phyloP scores from a whole-genome alignment of 1,140 invertebrate species.

The Charaxes varanes region DNA sequence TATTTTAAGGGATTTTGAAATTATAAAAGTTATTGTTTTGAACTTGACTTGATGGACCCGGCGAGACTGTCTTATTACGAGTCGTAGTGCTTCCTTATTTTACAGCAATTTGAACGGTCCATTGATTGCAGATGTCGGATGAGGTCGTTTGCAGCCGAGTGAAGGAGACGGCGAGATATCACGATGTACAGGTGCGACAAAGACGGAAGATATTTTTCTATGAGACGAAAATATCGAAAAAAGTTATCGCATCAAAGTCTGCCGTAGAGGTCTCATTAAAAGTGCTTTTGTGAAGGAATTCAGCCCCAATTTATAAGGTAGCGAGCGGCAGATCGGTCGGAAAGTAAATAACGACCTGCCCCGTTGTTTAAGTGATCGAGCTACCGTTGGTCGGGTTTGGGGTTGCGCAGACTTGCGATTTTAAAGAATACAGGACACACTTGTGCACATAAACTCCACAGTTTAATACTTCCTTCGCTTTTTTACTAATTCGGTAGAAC shows the following conservation, averaged over 20 bases:
- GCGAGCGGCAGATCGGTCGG: constrained; percentile 50
- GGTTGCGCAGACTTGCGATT: too few species aligned
- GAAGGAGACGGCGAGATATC: constrained; percentile 30
- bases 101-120: constrained; percentile 68
- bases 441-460: too few species aligned
- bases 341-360: constrained; percentile 58
- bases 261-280: constrained; percentile 67
- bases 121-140: constrained; percentile 65
- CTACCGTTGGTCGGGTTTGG: too few species aligned
- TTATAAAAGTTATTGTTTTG: too few species aligned
- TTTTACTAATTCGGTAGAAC: too few species aligned
- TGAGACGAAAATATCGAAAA: constrained; percentile 66
- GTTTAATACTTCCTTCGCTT: too few species aligned
- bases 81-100: constrained; percentile 54
- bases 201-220: constrained; percentile 45
- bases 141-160: constrained; percentile 43
- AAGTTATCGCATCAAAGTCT: constrained; percentile 67
- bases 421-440: too few species aligned
- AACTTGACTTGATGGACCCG: too few species aligned
- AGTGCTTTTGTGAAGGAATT: constrained; percentile 65
- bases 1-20: too few species aligned
- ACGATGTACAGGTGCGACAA: constrained; percentile 19
- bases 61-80: constrained; percentile 48
- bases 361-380: constrained; percentile 56
- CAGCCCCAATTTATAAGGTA: constrained; percentile 62